Percentiles rank a stretch among this genome's conserved stretches.
Conservation (phyloP, 35 echinoderm and acorn worm genomes). For the Anneissia japonica region DNA sequence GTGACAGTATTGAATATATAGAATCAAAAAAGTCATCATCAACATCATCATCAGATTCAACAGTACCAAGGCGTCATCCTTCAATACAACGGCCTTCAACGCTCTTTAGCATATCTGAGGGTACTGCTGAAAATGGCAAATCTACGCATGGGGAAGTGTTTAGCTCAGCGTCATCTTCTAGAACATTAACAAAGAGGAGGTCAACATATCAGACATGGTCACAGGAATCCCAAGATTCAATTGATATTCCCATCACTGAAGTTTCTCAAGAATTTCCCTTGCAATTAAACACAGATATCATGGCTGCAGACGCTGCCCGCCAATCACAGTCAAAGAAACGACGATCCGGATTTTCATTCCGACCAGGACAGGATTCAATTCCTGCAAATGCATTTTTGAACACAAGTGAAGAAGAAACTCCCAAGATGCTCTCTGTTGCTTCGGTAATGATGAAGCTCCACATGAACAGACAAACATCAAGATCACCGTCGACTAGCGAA, state of each 20-base stretch:
- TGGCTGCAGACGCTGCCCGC: neutral
- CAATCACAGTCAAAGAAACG: neutral
- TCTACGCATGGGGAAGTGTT: no score
- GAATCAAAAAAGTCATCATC: neutral
- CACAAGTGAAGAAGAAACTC: neutral
- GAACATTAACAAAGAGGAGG: neutral
- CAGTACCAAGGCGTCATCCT: neutral
- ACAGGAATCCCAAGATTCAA: neutral
- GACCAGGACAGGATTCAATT: neutral
- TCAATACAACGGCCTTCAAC: neutral
- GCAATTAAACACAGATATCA: neutral
- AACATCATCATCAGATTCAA: neutral
- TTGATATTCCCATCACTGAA: neutral
- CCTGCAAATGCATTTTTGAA: neutral
- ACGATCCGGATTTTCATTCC: neutral
- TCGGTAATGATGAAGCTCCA: constrained; percentile 7
- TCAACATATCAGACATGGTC: neutral
- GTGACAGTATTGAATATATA: neutral
- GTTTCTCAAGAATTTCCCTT: neutral
- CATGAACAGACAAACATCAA: constrained; percentile 4
- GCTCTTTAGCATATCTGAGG: neutral
- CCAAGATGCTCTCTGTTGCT: constrained; percentile 12
- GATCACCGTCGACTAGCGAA: neutral
- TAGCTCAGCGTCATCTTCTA: neutral
- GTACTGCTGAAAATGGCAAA: neutral